Percentiles rank a stretch among this genome's conserved stretches.
These are phyloP conservation scores for Bubo scandiacus DNA, from an alignment of 2,113 vertebrate genomes.

Conservation along the genomic window DNA sequence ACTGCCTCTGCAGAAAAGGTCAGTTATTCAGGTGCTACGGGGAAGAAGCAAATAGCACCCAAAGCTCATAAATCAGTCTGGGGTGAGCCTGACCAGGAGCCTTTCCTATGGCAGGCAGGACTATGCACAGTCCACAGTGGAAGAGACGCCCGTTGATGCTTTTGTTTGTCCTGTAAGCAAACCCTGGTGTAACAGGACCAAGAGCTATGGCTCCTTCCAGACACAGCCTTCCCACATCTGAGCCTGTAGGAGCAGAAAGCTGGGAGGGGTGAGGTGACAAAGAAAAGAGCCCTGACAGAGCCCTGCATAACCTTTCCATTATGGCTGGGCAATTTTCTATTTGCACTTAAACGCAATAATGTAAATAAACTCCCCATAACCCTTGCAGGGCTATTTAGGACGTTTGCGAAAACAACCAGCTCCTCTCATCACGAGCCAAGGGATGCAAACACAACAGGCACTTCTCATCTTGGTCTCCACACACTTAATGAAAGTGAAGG, in stretches of 20 bases:
- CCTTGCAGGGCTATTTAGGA: conserved; percentile 52
- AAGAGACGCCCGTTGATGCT: not conserved
- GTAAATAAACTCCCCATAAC: conserved; percentile 66
- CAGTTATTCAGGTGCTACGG: not conserved
- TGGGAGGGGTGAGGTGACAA: not conserved
- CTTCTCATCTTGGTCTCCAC: conserved; percentile 46
- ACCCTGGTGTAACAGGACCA: not conserved
- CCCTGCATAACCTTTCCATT: conserved; percentile 42
- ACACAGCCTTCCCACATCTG: not conserved
- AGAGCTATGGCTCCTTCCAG: not conserved
- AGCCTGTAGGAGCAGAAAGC: not conserved
- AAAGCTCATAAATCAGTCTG: not conserved
- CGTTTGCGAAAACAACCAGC: conserved; percentile 34
- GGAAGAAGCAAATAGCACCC: not conserved
- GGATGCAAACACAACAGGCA: conserved; percentile 64
- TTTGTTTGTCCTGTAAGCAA: not conserved
- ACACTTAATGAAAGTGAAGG: conserved; percentile 68
- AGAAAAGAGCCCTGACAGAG: conserved; percentile 44
- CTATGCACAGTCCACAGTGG: not conserved
- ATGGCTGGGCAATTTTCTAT: conserved; percentile 43
- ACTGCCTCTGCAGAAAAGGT: not conserved
- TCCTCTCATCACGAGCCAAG: conserved; percentile 57
- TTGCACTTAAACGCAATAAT: conserved; percentile 63
- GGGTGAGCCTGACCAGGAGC: not conserved
- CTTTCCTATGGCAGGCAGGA: not conserved